Evolutionary conservation across 2,797 vertebrate genomes (phyloP).

Genomic region (Dendrocincla fuliginosa): DNA sequence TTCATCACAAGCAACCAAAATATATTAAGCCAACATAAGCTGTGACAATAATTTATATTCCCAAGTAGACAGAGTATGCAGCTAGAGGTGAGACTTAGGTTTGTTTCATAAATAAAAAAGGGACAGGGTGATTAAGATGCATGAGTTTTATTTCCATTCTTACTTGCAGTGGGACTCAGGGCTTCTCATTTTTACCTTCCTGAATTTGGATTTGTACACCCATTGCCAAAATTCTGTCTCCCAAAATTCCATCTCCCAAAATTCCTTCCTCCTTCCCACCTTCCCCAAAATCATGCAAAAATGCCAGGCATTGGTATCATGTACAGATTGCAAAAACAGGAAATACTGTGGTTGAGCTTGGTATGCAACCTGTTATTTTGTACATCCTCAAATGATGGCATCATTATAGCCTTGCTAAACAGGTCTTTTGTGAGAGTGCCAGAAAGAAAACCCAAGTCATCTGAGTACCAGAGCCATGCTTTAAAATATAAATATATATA

Average conservation of each 20-base stretch:
- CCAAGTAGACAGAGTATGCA: neutral
- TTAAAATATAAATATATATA: neutral
- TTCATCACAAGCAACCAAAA: neutral
- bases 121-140: neutral
- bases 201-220: neutral
- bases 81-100: conserved; percentile 11
- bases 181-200: neutral
- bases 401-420: neutral
- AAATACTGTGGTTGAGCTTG: neutral
- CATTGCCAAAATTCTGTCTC: neutral
- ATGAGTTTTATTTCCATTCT: neutral
- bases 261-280: neutral
- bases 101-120: conserved; percentile 9
- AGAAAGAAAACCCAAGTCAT: neutral
- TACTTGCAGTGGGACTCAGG: neutral
- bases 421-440: neutral
- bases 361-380: neutral
- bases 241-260: neutral
- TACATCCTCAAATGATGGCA: neutral
- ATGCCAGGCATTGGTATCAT: neutral
- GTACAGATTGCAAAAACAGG: neutral
- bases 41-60: conserved; percentile 35
- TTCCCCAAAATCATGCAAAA: neutral
- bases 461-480: neutral
- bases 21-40: neutral